Evolutionary conservation across 2,888 invertebrate genomes (phyloP).

Genomic region (Argyresthia albistria): DNA sequence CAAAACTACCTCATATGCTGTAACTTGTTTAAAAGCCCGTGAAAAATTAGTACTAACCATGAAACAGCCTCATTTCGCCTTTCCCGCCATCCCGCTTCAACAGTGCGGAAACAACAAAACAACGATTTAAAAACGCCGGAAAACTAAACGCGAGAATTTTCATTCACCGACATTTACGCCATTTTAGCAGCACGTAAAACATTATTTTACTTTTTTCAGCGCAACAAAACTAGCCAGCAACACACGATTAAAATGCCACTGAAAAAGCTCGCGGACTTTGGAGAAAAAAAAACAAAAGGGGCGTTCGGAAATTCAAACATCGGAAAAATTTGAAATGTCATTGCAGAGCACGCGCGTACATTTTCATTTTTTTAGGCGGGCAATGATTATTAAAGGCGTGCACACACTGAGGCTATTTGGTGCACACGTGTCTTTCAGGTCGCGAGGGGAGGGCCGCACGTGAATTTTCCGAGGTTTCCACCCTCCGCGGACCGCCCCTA

Average conservation of each 20-base stretch:
- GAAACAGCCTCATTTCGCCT: constrained; percentile 60
- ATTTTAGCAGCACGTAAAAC: constrained; percentile 1
- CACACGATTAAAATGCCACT: not conserved
- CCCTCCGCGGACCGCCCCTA: constrained; percentile 69
- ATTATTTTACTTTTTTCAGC: not conserved
- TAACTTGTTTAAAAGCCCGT: too few species aligned
- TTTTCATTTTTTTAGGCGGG: constrained; percentile 48
- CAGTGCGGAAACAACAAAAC: constrained; percentile 41
- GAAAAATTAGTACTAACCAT: constrained; percentile 42
- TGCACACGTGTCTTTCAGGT: constrained; percentile 50
- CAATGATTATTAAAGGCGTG: constrained; percentile 63
- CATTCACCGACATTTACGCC: not conserved
- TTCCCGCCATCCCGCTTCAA: constrained; percentile 29
- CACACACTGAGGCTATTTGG: constrained; percentile 63
- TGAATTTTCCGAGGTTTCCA: constrained; percentile 72
- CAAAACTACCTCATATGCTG: too few species aligned
- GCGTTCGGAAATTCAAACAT: constrained; percentile 24
- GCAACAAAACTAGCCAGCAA: not conserved
- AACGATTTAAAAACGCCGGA: constrained; percentile 27
- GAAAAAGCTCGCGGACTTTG: not conserved
- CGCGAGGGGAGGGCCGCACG: constrained; percentile 59
- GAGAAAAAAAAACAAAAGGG: constrained; percentile 7
- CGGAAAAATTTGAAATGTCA: constrained; percentile 35
- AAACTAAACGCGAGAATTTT: not conserved
- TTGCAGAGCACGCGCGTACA: constrained; percentile 26